Evolutionary conservation across 2,888 invertebrate genomes (phyloP), one percentile per base, ranked within the genome.

Genomic region (Enchytraeus crypticus): DNA sequence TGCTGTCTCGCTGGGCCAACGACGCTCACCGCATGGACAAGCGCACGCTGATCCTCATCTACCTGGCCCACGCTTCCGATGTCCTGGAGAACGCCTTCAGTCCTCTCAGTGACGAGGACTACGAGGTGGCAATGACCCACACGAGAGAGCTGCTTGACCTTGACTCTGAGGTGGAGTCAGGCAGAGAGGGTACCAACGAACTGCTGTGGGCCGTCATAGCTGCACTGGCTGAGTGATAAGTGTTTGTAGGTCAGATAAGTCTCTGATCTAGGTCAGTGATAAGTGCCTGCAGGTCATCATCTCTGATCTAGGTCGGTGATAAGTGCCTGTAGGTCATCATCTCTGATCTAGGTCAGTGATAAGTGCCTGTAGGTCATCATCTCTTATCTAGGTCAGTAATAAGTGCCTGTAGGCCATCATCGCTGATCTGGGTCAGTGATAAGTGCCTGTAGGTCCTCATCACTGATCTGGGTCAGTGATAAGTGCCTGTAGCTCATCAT

Each of bases 61-160:
- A 92, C 81, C 83, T 98, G 71, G 95, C 97, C 30, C 96, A 99
- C 79, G 92, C 96, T 8, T 93, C 95, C 57, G 98, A 99, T 81
- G 98, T 99, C 29, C 84, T 99, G 60, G 98, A 99, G 82, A 99
- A 99, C 81, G 98, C 98, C 58, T 98, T 99, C 81, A 93, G 95
- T 27, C 95, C 97, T 2, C 84, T 99, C 14, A 92, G 93, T 73
- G 82, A 83, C 70, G 95, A 96, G 75, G 96, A 96, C 81, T 97
- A 97, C 78, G 96, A 97, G 82, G 83, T 97, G 71, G 98, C 97
- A 64, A 97, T 96, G 87, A 89, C 93, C 74, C 87, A 98, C 75
- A 93, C 98, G 55, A 86, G 97, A 70, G 90, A 92, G 73, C 84
- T 99, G 54, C 85, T 98, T 71, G 97, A 98, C 80, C 85, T 97